A percentile compares a stretch with the other conserved stretches of the same genome.
Evolutionary conservation across 2,113 vertebrate species (phyloP).

Genomic region (Eleginops maclovinus): DNA sequence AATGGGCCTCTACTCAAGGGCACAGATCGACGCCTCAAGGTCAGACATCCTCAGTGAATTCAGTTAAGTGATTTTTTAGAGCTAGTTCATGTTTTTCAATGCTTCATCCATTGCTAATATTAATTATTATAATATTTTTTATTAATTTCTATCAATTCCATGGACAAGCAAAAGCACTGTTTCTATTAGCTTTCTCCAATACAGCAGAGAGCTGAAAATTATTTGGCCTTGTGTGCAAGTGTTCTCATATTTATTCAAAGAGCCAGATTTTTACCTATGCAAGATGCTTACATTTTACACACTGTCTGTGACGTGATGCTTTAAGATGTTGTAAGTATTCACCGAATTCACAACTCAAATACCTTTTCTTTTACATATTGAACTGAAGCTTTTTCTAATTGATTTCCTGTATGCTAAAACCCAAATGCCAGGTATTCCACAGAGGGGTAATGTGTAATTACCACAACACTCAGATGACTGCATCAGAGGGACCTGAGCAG

Average conservation of each 20-base stretch:
- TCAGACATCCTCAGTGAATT: conserved; percentile 2
- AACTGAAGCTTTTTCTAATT: background rate
- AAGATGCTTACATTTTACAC: background rate
- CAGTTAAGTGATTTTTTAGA: background rate
- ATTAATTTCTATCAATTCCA: background rate
- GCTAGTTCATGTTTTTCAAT: background rate
- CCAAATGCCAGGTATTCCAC: conserved; percentile 67
- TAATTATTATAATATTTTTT: background rate
- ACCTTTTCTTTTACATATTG: background rate
- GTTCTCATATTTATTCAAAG: background rate
- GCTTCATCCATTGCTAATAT: background rate
- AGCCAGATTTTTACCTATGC: background rate
- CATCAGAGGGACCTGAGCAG: background rate
- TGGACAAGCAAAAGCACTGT: background rate
- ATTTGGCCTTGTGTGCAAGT: background rate
- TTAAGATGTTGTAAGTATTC: background rate
- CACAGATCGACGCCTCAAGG: conserved; percentile 79
- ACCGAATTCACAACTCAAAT: background rate
- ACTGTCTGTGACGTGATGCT: background rate
- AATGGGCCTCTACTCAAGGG: background rate
- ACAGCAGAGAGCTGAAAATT: background rate
- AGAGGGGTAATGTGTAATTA: conserved; percentile 74
- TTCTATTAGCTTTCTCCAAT: background rate
- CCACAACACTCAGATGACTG: conserved; percentile 59
- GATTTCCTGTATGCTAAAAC: conserved; percentile 31